A percentile compares a stretch with the other conserved stretches of the same genome.
These are phyloP conservation scores for Channa argus DNA, from an alignment of 2,113 vertebrate species.

Conservation along the genomic window DNA sequence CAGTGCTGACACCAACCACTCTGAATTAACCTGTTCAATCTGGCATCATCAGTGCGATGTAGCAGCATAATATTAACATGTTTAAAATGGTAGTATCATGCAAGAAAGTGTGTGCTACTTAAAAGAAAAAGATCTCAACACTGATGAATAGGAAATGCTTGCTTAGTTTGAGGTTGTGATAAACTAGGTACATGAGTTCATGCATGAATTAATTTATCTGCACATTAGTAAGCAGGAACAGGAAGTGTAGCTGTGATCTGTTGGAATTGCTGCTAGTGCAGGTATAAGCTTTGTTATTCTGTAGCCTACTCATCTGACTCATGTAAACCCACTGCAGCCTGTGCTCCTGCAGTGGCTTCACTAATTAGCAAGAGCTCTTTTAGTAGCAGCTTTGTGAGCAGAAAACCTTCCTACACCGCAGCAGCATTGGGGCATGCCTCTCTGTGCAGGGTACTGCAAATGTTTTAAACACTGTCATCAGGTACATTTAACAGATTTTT, in stretches of 20 bases:
- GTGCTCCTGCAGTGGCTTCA: neutral
- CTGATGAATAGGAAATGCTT: neutral
- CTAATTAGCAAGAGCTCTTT: neutral
- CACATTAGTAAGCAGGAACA: neutral
- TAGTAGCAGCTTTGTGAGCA: neutral
- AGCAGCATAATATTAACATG: neutral
- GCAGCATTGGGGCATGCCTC: neutral
- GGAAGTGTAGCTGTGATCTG: neutral
- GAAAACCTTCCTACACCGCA: neutral
- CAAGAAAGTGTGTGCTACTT: neutral
- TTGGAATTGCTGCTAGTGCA: neutral
- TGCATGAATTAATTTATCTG: neutral
- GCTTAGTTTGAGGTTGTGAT: neutral
- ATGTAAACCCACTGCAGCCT: conserved; percentile 12
- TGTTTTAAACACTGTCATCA: too few species aligned
- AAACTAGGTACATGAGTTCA: neutral
- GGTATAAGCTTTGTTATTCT: neutral
- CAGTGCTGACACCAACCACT: neutral
- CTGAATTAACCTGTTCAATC: neutral
- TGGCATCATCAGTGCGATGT: neutral
- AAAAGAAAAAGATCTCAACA: neutral
- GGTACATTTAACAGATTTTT: too few species aligned
- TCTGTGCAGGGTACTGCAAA: neutral
- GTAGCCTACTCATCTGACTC: conserved; percentile 1
- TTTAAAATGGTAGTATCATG: neutral